phyloP scores from a whole-genome alignment of 1,140 invertebrate genomes.

The Agrypnia vestita region DNA sequence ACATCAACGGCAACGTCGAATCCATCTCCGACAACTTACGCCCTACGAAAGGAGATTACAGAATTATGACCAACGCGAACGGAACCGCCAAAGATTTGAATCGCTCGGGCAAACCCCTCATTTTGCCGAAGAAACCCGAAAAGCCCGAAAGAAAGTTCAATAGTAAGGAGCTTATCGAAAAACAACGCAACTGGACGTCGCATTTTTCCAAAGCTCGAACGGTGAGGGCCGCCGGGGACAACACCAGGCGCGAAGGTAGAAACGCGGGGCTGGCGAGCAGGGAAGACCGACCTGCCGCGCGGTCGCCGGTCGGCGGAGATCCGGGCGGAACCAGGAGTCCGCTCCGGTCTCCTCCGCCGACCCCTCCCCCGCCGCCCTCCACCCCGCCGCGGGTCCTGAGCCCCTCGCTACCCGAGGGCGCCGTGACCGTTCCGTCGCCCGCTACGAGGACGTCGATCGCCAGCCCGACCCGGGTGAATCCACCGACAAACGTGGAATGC shows the following conservation, averaged over 20 bases:
- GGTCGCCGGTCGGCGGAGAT: slow-evolving; percentile 53
- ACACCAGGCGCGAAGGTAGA: slow-evolving; percentile 65
- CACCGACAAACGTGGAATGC: background rate
- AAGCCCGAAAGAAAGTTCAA: slow-evolving; percentile 88
- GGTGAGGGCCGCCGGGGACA: slow-evolving; percentile 77
- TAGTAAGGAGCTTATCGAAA: slow-evolving; percentile 89
- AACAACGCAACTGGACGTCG: slow-evolving; percentile 92
- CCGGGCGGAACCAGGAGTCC: slow-evolving; percentile 63
- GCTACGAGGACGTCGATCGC: background rate
- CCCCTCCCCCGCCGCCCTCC: slow-evolving; percentile 71
- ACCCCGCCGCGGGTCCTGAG: slow-evolving; percentile 65
- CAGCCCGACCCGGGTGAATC: background rate
- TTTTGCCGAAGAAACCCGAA: slow-evolving; percentile 78
- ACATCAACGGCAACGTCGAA: slow-evolving; percentile 51
- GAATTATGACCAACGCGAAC: slow-evolving; percentile 63
- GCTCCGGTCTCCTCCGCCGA: slow-evolving; percentile 71
- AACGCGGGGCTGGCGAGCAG: slow-evolving; percentile 61
- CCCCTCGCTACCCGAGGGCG: slow-evolving; percentile 52
- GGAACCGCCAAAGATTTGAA: slow-evolving; percentile 63
- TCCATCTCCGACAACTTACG: background rate
- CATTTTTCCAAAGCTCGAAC: slow-evolving; percentile 87
- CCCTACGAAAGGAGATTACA: slow-evolving; percentile 40
- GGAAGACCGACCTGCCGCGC: slow-evolving; percentile 64
- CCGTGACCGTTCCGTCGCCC: slow-evolving; percentile 17
- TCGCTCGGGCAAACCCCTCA: slow-evolving; percentile 72